Base-by-base conservation (phyloP, 2,113 vertebrate species). In the Hypanus sabinus region DNA sequence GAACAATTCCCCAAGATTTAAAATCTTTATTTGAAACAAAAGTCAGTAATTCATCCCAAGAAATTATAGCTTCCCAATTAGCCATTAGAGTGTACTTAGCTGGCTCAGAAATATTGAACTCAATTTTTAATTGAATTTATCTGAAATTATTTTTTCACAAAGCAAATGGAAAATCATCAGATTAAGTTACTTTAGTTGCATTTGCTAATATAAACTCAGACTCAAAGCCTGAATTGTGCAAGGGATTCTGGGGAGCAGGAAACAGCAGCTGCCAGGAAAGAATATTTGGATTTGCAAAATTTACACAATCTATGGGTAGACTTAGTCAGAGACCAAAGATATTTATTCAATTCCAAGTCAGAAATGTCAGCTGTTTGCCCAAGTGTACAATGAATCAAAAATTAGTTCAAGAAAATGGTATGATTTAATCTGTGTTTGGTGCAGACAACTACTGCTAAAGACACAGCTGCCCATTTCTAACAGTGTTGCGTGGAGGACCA, bases 81-180 rank as follows among this genome's bases (percentile, higher is more conserved):
- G 22, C 55, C 24, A 87, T 87, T 60, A 55, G 55, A 57, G 81
- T 55, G 27, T 8, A 16, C 46, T 88, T 62, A 57, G 38, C 10
- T 62, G 57, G 85, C 57, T 57, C 55, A 33, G n/a, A 88, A 88
- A 88, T n/a, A 88, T 33, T n/a, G 85, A 88, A 24, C 30, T 87
- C 30, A 62, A 65, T 88, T 10, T 88, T 88, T 88, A 88, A 88
- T 62, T 62, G 57, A 88, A 62, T 62, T 46, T 62, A 62, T 57
- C 57, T 60, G 10, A n/a, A 79, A 88, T 88, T 60, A 33, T 30
- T 81, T 38, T 81, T 6, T 88, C 20, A n/a, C 14, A 0, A 36
- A 16, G 71, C 71, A 33, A 30, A 88, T n/a, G 27, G 14, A 62
- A 22, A 60, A 62, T 33, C 80, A 83, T 16, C 80, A 83, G 80